These are phyloP conservation scores for Nephrocerus scutellatus DNA, from an alignment of 2,888 invertebrate genomes.

Conservation along the genomic window DNA sequence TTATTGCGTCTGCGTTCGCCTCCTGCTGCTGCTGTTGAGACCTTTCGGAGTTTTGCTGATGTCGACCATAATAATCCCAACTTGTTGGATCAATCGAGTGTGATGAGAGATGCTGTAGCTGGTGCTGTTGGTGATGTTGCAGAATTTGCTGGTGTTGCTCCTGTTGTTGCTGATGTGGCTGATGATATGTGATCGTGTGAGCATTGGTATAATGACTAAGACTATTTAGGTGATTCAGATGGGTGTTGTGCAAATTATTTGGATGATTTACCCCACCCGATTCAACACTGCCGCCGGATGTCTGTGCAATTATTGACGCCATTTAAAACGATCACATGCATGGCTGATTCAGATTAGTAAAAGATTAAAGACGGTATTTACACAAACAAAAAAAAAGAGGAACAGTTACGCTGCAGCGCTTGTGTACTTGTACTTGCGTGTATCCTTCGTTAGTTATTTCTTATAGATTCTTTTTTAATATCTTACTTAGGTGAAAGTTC, in stretches of 20 bases:
- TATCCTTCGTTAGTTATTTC: constrained; percentile 22
- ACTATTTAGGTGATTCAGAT: constrained; percentile 41
- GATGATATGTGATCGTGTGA: constrained; percentile 27
- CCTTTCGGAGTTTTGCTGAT: constrained; percentile 26
- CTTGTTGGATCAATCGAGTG: constrained; percentile 31
- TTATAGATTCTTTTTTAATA: constrained; percentile 13
- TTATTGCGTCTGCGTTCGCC: constrained; percentile 28
- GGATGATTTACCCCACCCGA: constrained; percentile 31
- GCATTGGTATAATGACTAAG: constrained; percentile 35
- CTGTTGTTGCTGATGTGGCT: constrained; percentile 29
- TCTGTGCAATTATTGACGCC: constrained; percentile 48
- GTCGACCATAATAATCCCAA: constrained; percentile 45
- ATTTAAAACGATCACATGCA: constrained; percentile 42
- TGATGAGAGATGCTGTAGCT: constrained; percentile 24
- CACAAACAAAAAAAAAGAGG: too few relatives aligned
- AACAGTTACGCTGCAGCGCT: not conserved
- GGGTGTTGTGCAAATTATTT: constrained; percentile 37
- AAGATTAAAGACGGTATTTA: constrained; percentile 18
- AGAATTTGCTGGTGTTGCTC: constrained; percentile 25
- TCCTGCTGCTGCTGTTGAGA: constrained; percentile 20
- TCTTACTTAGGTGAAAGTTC: constrained; percentile 19
- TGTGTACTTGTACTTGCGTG: constrained; percentile 10
- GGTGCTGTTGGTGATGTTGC: constrained; percentile 26
- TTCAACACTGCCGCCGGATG: constrained; percentile 42
- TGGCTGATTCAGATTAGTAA: constrained; percentile 40